Evolutionary conservation across 1,140 invertebrate species (phyloP), one percentile per base, ranked within the genome.

Genomic region (Megalonaias nervosa): DNA sequence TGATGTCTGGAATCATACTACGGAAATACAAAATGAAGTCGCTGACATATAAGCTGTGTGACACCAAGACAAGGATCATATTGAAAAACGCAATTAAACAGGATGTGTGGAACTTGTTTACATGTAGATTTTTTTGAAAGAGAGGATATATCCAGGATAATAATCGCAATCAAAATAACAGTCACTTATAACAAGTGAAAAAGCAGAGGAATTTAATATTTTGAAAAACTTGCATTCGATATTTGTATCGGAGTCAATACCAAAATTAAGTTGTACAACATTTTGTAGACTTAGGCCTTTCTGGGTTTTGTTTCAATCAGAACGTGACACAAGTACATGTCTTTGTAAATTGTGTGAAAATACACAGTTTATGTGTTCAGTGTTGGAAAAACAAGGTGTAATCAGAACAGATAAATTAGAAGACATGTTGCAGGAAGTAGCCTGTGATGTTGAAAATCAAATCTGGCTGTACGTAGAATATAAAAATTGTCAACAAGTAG

Each of bases 381-480:
- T 16, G 60, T 64, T 80, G 65, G 26, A 64, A 11, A 62, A 61
- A 21, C 38, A 31, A 31, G 58, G 65, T 17, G 58, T n/a, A 11
- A 67, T 75, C 21, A 67, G 73, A 71, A 65, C 67, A 17, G 58
- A 21, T 57, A 59, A 75, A n/a, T 5, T 77, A 21, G 61, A 64
- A n/a, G 21, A 15, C 26, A 31, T 71, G 23, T 38, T 74, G 23
- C 21, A 61, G 21, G 17, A 56, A 58, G 19, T 68, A 69, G 72
- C 72, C 17, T 80, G 75, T 68, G 31, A 59, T 17, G 61, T 56
- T 26, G 26, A 71, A n/a, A 19, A 71, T 4, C 66, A 73, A 57
- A 26, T 17, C 31, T 83, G 82, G 64, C 79, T 81, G 76, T 79
- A 81, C 67, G 74, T 71, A n/a, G 21, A 75, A 55, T 83, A 79